Conservation (phyloP, 2,888 invertebrate genomes). For the Dicyrtoma fusca region DNA sequence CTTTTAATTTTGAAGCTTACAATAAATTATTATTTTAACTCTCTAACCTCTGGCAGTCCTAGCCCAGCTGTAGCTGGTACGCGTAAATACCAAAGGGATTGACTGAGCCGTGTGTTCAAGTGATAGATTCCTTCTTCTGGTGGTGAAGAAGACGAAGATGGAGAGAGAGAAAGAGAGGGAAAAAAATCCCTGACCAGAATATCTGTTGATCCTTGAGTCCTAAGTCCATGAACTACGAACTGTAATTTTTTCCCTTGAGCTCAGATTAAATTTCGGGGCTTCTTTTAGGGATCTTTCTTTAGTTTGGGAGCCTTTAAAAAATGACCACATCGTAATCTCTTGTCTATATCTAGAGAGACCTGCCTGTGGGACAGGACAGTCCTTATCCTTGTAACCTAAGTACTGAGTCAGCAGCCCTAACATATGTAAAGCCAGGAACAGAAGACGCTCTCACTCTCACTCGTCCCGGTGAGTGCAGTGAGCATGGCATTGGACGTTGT, state of each 20-base stretch:
- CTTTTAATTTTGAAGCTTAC: slow-evolving; percentile 6
- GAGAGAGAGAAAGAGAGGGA: slow-evolving; percentile 10
- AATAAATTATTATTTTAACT: slow-evolving; percentile 19
- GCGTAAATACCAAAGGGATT: slow-evolving; percentile 4
- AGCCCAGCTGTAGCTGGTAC: neutral
- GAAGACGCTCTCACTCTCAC: neutral
- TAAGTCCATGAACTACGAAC: slow-evolving; percentile 28
- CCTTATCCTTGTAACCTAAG: slow-evolving; percentile 2
- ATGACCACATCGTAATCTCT: slow-evolving; percentile 42
- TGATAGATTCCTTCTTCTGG: slow-evolving; percentile 33
- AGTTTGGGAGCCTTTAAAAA: slow-evolving; percentile 36
- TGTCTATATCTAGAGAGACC: slow-evolving; percentile 30
- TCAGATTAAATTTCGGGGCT: slow-evolving; percentile 39
- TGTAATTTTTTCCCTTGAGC: slow-evolving; percentile 38
- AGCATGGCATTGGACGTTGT: too few species aligned
- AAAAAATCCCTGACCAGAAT: slow-evolving; percentile 30
- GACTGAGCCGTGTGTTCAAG: slow-evolving; percentile 9
- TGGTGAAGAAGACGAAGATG: too few species aligned
- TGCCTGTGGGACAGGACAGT: slow-evolving; percentile 38
- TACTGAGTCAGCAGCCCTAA: neutral
- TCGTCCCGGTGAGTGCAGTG: too few species aligned
- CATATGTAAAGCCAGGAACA: neutral
- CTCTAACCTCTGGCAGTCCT: slow-evolving; percentile 14
- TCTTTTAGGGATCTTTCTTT: slow-evolving; percentile 17
- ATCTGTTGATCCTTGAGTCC: slow-evolving; percentile 20